Evolutionary conservation across 2,888 invertebrate genomes (phyloP).

Genomic region (Dysmachus trigonus): DNA sequence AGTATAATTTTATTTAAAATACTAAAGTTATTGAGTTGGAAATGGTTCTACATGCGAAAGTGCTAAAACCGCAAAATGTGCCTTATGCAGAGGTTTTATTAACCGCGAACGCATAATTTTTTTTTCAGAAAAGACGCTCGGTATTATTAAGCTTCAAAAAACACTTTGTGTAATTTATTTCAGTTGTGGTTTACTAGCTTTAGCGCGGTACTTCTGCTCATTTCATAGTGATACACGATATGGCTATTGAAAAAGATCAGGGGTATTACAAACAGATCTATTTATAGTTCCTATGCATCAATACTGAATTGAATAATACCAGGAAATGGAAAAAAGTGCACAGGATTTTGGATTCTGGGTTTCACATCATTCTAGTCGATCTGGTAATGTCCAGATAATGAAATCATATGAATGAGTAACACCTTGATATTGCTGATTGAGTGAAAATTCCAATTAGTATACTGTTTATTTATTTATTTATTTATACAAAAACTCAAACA

Average conservation of each 20-base stretch:
- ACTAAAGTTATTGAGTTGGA: not conserved
- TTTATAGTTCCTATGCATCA: slow-evolving; percentile 7
- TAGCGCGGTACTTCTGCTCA: slow-evolving; percentile 26
- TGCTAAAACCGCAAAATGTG: slow-evolving; percentile 25
- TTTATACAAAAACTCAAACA: not conserved
- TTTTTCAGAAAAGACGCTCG: slow-evolving; percentile 13
- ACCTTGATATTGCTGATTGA: not conserved
- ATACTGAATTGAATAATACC: not conserved
- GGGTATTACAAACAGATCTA: slow-evolving; percentile 24
- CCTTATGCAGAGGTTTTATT: slow-evolving; percentile 4
- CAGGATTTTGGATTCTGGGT: slow-evolving; percentile 5
- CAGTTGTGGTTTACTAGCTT: slow-evolving; percentile 37
- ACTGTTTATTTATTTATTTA: not conserved
- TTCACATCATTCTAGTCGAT: not conserved
- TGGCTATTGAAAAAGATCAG: slow-evolving; percentile 10
- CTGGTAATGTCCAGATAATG: not conserved
- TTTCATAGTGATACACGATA: not conserved
- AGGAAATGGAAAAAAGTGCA: not conserved
- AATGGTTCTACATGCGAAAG: slow-evolving; percentile 9
- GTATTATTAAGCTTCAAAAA: slow-evolving; percentile 10
- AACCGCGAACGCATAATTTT: slow-evolving; percentile 17
- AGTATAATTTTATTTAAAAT: not conserved
- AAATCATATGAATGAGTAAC: not conserved
- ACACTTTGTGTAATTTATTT: slow-evolving; percentile 27
- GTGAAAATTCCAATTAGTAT: not conserved